A percentile compares a stretch with the other conserved stretches of the same genome.
These are phyloP conservation scores for Squalus acanthias DNA, from an alignment of 2,797 vertebrate genomes.

Conservation along the genomic window DNA sequence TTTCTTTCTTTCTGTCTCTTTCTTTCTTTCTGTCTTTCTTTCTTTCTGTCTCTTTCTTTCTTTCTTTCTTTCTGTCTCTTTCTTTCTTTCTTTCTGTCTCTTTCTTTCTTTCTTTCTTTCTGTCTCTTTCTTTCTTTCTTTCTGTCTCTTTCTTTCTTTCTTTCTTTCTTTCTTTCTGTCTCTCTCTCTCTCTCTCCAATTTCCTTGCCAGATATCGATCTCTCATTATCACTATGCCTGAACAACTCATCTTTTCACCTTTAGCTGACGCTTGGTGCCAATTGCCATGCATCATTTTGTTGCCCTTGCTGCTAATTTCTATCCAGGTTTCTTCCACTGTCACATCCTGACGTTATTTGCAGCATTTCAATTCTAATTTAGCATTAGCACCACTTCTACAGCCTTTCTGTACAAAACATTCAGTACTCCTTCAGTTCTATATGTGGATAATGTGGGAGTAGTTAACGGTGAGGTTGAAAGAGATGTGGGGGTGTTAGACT, in stretches of 20 bases:
- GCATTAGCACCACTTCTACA: not conserved
- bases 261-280: not conserved
- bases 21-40: too few relatives aligned
- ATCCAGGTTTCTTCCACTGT: not conserved
- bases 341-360: not conserved
- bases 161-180: too few relatives aligned
- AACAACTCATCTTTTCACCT: not conserved
- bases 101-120: too few relatives aligned
- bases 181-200: not conserved
- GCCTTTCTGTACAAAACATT: not conserved
- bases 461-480: not conserved
- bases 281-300: not conserved
- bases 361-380: not conserved
- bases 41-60: too few relatives aligned
- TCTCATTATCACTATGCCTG: not conserved
- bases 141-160: too few relatives aligned
- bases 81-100: not conserved
- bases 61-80: too few relatives aligned
- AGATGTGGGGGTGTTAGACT: not conserved
- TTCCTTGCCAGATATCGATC: not conserved
- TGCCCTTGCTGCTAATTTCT: not conserved
- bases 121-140: too few relatives aligned
- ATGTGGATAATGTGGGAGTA: not conserved
- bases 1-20: too few relatives aligned
- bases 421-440: not conserved